These are phyloP conservation scores for Phenganax subtilis DNA, from an alignment of 92 coral and sea anemone species.

Conservation along the genomic window DNA sequence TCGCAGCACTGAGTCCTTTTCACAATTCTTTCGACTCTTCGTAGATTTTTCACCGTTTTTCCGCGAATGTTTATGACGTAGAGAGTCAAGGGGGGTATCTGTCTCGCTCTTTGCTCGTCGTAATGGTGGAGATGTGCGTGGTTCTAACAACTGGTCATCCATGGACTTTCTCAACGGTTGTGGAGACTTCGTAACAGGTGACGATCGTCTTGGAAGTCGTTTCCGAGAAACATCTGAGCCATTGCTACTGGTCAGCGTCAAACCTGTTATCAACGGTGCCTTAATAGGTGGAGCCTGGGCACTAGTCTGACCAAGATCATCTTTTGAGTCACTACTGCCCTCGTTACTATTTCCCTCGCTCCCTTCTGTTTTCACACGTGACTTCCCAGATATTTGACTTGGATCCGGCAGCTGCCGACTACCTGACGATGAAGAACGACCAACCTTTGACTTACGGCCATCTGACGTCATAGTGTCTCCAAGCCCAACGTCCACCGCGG, in stretches of 20 bases:
- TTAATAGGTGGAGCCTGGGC: slow-evolving; percentile 40
- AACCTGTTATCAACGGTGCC: slow-evolving; percentile 34
- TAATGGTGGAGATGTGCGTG: slow-evolving; percentile 16
- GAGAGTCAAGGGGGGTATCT: slow-evolving; percentile 23
- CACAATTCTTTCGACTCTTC: neutral
- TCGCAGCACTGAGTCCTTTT: neutral
- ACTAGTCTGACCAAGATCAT: neutral
- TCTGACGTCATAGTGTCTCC: slow-evolving; percentile 9
- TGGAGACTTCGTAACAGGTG: slow-evolving; percentile 72
- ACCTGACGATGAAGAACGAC: slow-evolving; percentile 35
- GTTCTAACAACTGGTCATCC: slow-evolving; percentile 33
- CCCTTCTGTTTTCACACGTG: slow-evolving; percentile 13
- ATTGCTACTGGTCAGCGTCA: slow-evolving; percentile 13
- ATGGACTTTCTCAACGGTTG: slow-evolving; percentile 42
- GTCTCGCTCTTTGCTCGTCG: slow-evolving; percentile 38
- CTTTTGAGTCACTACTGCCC: neutral
- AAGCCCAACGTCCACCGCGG: slow-evolving; percentile 8
- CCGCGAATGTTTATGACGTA: neutral
- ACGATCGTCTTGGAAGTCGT: slow-evolving; percentile 73
- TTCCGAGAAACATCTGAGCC: slow-evolving; percentile 44
- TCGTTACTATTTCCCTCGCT: neutral
- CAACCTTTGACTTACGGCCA: slow-evolving; percentile 22
- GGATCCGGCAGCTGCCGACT: slow-evolving; percentile 45
- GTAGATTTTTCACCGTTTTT: neutral
- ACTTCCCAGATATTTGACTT: slow-evolving; percentile 35